These are phyloP conservation scores for Indicator indicator DNA, from an alignment of 2,113 vertebrate genomes.

Conservation along the genomic window DNA sequence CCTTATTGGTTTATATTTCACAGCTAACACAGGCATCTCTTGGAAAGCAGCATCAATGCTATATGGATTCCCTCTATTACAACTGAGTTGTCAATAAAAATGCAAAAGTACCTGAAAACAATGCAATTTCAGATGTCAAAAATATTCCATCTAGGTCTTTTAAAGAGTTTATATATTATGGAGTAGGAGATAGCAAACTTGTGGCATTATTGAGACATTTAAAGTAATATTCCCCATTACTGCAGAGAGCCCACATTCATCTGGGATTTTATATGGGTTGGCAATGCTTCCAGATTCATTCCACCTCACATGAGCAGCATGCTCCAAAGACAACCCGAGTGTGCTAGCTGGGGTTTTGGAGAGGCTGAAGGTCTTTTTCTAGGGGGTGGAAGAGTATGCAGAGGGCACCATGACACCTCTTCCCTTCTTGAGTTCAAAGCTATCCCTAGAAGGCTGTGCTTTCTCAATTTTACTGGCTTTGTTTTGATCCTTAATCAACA, in stretches of 20 bases:
- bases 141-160: not conserved
- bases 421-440: not conserved
- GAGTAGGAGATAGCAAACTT: not conserved
- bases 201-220: not conserved
- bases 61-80: not conserved
- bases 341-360: not conserved
- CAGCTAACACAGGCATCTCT: not conserved
- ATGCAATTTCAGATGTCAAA: not conserved
- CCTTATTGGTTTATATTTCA: conserved; percentile 45
- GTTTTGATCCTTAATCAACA: not conserved
- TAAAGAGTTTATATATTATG: not conserved
- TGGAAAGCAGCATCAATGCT: not conserved
- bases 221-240: not conserved
- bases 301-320: not conserved
- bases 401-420: not conserved
- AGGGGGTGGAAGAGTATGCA: rapidly evolving
- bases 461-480: not conserved
- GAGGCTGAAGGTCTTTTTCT: not conserved
- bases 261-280: not conserved
- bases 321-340: not conserved
- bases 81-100: conserved; percentile 40
- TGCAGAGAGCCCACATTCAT: not conserved
- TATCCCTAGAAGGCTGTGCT: not conserved
- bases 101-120: conserved; percentile 54
- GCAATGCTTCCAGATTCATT: not conserved